These are phyloP conservation scores for Thunnus maccoyii DNA, from an alignment of 2,113 vertebrate genomes.

Conservation along the genomic window DNA sequence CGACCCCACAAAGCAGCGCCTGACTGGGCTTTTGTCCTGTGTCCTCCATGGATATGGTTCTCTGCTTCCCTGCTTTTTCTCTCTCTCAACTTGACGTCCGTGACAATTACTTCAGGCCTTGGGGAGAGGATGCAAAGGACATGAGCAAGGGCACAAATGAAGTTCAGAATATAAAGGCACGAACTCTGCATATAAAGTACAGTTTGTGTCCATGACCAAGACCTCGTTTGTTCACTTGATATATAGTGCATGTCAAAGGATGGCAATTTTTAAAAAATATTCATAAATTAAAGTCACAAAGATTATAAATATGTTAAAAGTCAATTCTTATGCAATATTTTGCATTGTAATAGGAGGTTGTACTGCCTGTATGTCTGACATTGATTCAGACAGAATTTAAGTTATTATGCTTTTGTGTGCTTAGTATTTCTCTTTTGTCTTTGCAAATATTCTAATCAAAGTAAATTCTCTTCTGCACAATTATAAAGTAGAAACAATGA, in stretches of 20 bases:
- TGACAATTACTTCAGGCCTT: slow-evolving; percentile 61
- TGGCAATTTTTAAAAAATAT: too few species aligned
- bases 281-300: background rate
- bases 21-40: slow-evolving; percentile 65
- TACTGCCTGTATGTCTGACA: background rate
- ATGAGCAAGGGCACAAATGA: slow-evolving; percentile 44
- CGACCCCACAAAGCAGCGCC: slow-evolving; percentile 38
- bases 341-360: background rate
- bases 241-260: too few species aligned
- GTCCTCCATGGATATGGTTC: slow-evolving; percentile 51
- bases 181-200: slow-evolving; percentile 14
- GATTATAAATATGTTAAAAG: background rate
- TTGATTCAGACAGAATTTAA: background rate
- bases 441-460: background rate
- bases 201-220: background rate
- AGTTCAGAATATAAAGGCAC: slow-evolving; percentile 17
- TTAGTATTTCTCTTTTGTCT: background rate
- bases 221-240: background rate
- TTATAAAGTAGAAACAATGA: background rate
- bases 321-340: background rate
- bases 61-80: slow-evolving; percentile 32
- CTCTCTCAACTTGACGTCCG: slow-evolving; percentile 49
- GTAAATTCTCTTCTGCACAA: background rate
- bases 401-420: background rate
- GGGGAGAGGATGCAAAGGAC: slow-evolving; percentile 62